Evolutionary conservation across 2,888 invertebrate genomes (phyloP).

Genomic region (Vanessa cardui): DNA sequence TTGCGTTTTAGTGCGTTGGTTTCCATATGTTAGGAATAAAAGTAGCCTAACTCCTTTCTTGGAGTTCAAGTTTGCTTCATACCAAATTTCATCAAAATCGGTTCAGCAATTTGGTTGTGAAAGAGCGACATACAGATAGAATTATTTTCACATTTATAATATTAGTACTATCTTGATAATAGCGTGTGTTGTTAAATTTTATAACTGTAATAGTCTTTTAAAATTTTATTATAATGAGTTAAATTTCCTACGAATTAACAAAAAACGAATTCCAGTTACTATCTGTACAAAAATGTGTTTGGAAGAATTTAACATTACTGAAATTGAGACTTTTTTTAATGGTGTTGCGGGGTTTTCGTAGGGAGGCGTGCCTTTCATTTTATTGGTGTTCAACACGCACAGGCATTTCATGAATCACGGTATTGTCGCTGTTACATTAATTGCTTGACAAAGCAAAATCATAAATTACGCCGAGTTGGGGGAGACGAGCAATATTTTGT

Average conservation of each 20-base stretch:
- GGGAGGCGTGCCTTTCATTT: constrained; percentile 35
- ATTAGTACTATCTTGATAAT: too few species aligned
- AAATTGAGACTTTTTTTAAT: background rate
- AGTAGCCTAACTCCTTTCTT: too few species aligned
- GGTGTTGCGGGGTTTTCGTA: constrained; percentile 2
- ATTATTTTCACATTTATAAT: too few species aligned
- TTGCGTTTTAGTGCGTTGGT: too few species aligned
- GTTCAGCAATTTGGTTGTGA: too few species aligned
- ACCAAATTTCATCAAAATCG: too few species aligned
- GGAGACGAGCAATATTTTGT: constrained; percentile 21
- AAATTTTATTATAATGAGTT: too few species aligned
- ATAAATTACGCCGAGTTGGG: constrained; percentile 28
- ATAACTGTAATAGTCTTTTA: too few species aligned
- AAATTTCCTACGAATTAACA: background rate
- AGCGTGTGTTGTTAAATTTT: too few species aligned
- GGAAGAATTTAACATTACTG: background rate
- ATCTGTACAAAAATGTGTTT: background rate
- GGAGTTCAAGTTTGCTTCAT: too few species aligned
- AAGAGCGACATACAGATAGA: too few species aligned
- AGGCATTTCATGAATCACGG: constrained; percentile 41
- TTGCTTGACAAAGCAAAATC: constrained; percentile 33
- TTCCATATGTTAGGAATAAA: too few species aligned
- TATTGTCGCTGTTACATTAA: constrained; percentile 41
- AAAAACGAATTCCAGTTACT: background rate
- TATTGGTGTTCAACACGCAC: constrained; percentile 39